Evolutionary conservation across 2,113 vertebrate genomes (phyloP), one percentile per base, ranked within the genome.

Genomic region (Thunnus maccoyii): DNA sequence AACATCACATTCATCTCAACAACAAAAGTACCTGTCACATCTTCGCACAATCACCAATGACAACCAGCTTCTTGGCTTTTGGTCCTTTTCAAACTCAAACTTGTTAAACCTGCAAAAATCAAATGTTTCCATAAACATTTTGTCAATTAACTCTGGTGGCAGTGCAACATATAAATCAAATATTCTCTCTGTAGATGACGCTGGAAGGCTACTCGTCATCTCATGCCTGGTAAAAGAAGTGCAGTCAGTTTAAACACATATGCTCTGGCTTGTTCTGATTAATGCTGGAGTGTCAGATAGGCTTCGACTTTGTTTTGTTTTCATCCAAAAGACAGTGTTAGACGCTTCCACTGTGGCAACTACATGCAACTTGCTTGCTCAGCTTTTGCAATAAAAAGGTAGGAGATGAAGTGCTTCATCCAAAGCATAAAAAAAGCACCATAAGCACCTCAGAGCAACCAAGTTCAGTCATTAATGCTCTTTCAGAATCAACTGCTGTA

Each of bases 261-360:
- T 2, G 16, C 62, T 52, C 78, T 81, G 66, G 44, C 12, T 27
- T 70, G 27, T 60, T 76, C 15, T 2, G 18, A 58, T 63, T 83
- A 70, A 82, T 67, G 55, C 72, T 41, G 74, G 84, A 88, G 89
- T 91, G 83, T 88, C 65, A 72, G 15, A 17, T 62, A 62, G 11
- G 46, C 18, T 74, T 79, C 1, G 32, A 32, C 47, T 32, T 57
- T 3, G 55, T 66, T 83, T 80, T 65, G 2, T 52, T 84, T 88
- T 78, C 68, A 64, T 55, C 9, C 30, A 47, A 30, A 30, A 52
- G 13, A 47, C 15, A 30, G 11, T 2, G 10, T 22, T 17, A 41
- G n/a, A 63, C 6, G 47, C 62, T 25, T 36, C 5, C 4, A 36
- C 14, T 36, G 22, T n/a, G 32, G 47, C 30, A 63, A 22, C 41